Conservation (phyloP, 2,113 vertebrate species). For the Bambusicola thoracicus region DNA sequence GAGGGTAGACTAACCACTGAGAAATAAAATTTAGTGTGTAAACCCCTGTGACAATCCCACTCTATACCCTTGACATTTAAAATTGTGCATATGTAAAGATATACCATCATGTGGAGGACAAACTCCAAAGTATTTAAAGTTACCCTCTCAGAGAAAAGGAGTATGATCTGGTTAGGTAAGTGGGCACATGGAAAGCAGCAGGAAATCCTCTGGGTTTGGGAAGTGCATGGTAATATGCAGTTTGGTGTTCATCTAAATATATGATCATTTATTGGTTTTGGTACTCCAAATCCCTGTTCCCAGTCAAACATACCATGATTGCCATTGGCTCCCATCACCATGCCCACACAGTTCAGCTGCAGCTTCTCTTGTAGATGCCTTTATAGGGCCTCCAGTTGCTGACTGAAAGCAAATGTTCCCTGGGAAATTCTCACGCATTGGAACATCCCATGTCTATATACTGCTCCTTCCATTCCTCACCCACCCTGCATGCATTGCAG, state of each 20-base stretch:
- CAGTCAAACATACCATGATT: fast-evolving
- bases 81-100: not conserved
- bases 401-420: not conserved
- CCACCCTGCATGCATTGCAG: not conserved
- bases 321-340: not conserved
- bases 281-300: not conserved
- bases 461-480: not conserved
- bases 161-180: not conserved
- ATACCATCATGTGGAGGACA: not conserved
- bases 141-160: not conserved
- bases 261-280: not conserved
- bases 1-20: not conserved
- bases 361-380: not conserved
- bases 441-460: not conserved
- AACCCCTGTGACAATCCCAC: not conserved
- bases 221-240: fast-evolving
- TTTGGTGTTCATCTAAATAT: not conserved
- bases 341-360: fast-evolving
- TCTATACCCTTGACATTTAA: not conserved
- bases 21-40: not conserved
- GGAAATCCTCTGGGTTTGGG: not conserved
- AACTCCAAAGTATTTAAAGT: not conserved
- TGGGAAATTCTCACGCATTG: not conserved
- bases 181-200: not conserved
- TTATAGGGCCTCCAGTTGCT: not conserved